A percentile compares a stretch with the other conserved stretches of the same genome.
Conservation (phyloP, 1,140 invertebrate genomes). For the Hylaeus anthracinus region DNA sequence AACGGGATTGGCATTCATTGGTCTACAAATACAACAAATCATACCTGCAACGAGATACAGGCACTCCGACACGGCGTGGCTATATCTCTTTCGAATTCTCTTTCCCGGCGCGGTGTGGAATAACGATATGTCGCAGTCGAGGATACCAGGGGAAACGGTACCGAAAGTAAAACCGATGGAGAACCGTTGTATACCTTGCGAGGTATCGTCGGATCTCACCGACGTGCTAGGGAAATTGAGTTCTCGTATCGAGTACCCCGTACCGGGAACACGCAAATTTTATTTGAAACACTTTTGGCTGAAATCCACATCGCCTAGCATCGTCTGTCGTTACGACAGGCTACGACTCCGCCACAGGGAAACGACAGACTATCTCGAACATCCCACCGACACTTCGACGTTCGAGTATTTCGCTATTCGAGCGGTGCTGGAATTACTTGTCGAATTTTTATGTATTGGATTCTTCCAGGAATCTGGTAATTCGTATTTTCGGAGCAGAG, state of each 20-base stretch:
- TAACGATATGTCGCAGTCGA: neutral
- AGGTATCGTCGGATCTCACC: constrained; percentile 1
- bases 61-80: neutral
- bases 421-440: no score
- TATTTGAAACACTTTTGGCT: constrained; percentile 9
- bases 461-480: no score
- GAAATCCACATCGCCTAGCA: neutral
- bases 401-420: neutral
- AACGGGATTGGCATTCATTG: no score
- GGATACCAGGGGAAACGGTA: neutral
- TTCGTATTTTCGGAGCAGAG: no score
- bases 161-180: constrained; percentile 18
- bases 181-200: neutral
- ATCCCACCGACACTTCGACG: neutral
- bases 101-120: neutral
- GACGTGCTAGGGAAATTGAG: constrained; percentile 27
- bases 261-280: constrained; percentile 21
- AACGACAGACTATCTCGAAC: neutral
- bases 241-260: neutral
- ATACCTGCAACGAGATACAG: neutral
- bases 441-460: no score
- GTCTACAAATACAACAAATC: no score
- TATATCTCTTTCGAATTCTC: neutral
- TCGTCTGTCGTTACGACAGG: neutral
- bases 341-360: neutral